Percentiles rank a stretch among this genome's conserved stretches.
These are phyloP conservation scores for Drosophila prolongata DNA, from an alignment of 2,888 invertebrate species.

Conservation along the genomic window DNA sequence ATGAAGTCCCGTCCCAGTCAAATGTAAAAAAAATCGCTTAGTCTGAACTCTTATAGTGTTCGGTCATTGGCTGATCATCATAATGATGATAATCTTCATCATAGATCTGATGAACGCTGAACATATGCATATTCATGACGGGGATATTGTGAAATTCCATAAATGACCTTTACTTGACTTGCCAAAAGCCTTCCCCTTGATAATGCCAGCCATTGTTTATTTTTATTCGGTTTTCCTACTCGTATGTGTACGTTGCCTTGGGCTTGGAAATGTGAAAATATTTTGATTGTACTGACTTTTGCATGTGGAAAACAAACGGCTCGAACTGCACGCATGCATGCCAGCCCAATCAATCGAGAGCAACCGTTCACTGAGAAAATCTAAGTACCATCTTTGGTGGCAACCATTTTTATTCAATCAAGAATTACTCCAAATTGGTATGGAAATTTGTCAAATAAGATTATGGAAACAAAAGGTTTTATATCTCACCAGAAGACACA, in stretches of 20 bases:
- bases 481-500: too few species aligned
- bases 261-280: conserved; percentile 52
- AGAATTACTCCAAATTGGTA: too few species aligned
- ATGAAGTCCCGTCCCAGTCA: conserved; percentile 35
- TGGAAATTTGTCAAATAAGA: too few species aligned
- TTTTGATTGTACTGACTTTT: conserved; percentile 68
- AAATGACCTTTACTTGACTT: conserved; percentile 57
- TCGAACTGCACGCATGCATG: conserved; percentile 57
- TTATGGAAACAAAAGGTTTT: too few species aligned
- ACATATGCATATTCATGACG: conserved; percentile 40
- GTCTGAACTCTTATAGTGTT: conserved; percentile 39
- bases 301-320: conserved; percentile 44
- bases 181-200: conserved; percentile 70
- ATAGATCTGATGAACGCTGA: conserved; percentile 16
- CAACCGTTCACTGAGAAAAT: conserved; percentile 18
- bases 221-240: conserved; percentile 17
- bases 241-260: conserved; percentile 50
- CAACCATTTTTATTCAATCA: too few species aligned
- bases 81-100: conserved; percentile 9
- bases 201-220: conserved; percentile 60
- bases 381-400: too few species aligned
- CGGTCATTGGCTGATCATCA: conserved; percentile 48
- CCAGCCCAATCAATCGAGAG: conserved; percentile 36
- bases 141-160: conserved; percentile 54
- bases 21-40: conserved; percentile 39